Evolutionary conservation across 2,888 invertebrate genomes (phyloP), one percentile per base, ranked within the genome.

Genomic region (Drosophila neutralis): DNA sequence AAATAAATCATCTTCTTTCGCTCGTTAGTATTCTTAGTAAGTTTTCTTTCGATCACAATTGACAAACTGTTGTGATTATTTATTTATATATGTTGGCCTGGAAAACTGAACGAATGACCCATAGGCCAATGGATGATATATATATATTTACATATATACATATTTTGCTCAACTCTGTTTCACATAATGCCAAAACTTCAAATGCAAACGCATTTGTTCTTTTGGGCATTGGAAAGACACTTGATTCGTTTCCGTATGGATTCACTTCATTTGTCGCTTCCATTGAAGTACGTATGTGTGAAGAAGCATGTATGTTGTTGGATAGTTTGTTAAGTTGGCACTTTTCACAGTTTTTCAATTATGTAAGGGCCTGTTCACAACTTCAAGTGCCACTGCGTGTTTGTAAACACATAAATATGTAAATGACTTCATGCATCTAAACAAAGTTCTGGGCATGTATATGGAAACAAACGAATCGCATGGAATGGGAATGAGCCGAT

Each of bases 401-500:
- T 72, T 78, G 81, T 69, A 69, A 63, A 64, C 66, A 66, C 36
- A 63, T 29, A 54, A 29, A 45, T 38, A 38, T 40, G 4, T n/a
- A 66, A 38, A 38, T 48, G 36, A 36, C 31, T 48, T 13, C 8
- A n/a, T 48, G 40, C 59, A 59, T 80, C 52, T 45, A 36, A 54
- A 61, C 40, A 63, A 52, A 65, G 24, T 35, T 8, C 24, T 31
- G 53, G 53, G 24, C 18, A 58, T 49, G 24, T 29, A 36, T 21
- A 29, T 36, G 42, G 48, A 21, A 21, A 72, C 65, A 73, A 69
- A 69, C 73, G 69, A 51, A 54, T 62, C 64, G 62, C 73, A 57
- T 62, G 64, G 60, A 75, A 73, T 83, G 78, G 78, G 48, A 80
- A 76, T 73, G 74, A 70, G 56, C 48, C 78, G 66, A 83, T 81